These are phyloP conservation scores for Aramus guarauna DNA, from an alignment of 2,113 vertebrate genomes.

Conservation along the genomic window DNA sequence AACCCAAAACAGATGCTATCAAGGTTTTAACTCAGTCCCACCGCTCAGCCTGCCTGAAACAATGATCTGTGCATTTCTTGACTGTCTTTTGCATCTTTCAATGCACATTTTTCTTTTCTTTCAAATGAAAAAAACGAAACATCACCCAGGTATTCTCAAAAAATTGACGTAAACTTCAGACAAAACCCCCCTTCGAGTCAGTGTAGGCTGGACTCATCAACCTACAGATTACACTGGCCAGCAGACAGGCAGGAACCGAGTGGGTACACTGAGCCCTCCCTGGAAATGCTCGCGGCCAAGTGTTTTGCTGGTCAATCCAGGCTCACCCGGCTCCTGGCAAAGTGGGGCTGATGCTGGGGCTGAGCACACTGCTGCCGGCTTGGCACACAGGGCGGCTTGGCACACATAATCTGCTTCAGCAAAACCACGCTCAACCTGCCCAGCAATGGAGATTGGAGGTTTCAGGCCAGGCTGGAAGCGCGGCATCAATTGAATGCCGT, in stretches of 20 bases:
- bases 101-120: neutral
- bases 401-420: neutral
- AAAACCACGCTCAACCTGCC: neutral
- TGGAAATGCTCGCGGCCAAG: neutral
- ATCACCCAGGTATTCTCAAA: neutral
- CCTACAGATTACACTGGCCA: neutral
- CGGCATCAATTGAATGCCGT: neutral
- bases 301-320: neutral
- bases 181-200: neutral
- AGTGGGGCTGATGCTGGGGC: accelerated
- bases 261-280: neutral
- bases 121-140: neutral
- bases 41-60: neutral
- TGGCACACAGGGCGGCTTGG: neutral
- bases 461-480: neutral
- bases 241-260: neutral
- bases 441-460: neutral
- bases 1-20: neutral
- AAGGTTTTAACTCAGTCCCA: neutral
- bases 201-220: neutral
- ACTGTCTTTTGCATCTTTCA: neutral
- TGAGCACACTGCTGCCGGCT: neutral
- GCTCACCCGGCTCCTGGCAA: neutral
- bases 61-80: neutral
- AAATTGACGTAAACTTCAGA: neutral